Evolutionary conservation across 2,888 invertebrate genomes (phyloP), one percentile per base, ranked within the genome.

Genomic region (Anoplius nigerrimus): DNA sequence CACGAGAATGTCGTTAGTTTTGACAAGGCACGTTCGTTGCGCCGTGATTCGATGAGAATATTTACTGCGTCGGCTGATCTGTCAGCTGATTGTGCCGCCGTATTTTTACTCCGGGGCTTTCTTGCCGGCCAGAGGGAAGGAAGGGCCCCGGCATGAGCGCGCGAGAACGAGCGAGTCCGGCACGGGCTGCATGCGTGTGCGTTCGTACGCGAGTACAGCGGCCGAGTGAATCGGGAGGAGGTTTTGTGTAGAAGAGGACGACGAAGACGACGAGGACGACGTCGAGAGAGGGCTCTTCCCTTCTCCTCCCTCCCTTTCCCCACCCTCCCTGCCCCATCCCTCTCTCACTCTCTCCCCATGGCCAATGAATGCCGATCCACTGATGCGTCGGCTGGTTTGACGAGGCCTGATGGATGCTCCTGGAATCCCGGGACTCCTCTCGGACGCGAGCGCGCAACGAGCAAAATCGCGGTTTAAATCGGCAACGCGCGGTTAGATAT

Each of bases 361-460:
- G 74, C 76, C 85, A 84, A 86, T 83, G 84, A 85, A 86, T 87
- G 84, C 85, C 86, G 87, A 88, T 88, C 85, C 79, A 68, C 85
- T 83, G 87, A 87, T 87, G 87, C 84, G 84, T 82, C 79, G 84
- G 88, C 86, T 86, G 88, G 87, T 88, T 88, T 88, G 88, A 88
- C 88, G 88, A 88, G 85, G 80, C 81, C 88, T 88, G 88, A 88
- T 88, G 88, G 88, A 88, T 88, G 88, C 88, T 82, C 82, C 80
- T 82, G 85, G 84, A 82, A 84, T 86, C 83, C 79, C 79, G 81
- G 83, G 80, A 82, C 86, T 83, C 76, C 80, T 79, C 80, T 79
- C 76, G 79, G 78, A 81, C 79, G 80, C 81, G 79, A 64, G 62
- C 69, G 72, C 78, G 81, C 84, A 86, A 87, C 85, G 83, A 84